Conservation (phyloP, 2,888 invertebrate genomes). For the Celastrina argiolus region DNA sequence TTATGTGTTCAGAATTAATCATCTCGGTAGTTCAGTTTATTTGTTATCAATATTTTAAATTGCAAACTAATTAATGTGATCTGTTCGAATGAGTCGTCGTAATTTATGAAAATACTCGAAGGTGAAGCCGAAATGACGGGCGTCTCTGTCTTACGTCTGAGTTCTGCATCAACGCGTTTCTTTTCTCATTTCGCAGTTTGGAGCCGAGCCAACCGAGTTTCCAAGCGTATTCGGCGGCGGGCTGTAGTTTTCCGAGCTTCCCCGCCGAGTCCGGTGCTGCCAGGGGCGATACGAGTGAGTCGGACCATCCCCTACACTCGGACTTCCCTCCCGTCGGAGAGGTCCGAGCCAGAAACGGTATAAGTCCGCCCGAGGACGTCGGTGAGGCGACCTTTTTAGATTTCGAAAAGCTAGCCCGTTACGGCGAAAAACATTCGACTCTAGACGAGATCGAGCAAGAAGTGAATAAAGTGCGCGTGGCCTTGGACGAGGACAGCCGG, state of each 20-base stretch:
- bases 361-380: slow-evolving; percentile 55
- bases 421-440: slow-evolving; percentile 59
- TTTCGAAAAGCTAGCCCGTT: slow-evolving; percentile 59
- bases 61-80: slow-evolving; percentile 63
- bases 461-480: slow-evolving; percentile 71
- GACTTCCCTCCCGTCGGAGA: slow-evolving; percentile 54
- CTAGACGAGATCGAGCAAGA: slow-evolving; percentile 72
- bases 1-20: neutral
- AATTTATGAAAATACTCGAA: slow-evolving; percentile 70
- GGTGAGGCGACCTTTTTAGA: slow-evolving; percentile 71
- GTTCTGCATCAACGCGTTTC: slow-evolving; percentile 70
- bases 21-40: neutral
- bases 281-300: slow-evolving; percentile 53
- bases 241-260: slow-evolving; percentile 74
- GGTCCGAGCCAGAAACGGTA: slow-evolving; percentile 33
- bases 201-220: slow-evolving; percentile 77
- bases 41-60: slow-evolving; percentile 48
- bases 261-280: slow-evolving; percentile 71
- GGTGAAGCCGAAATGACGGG: slow-evolving; percentile 56
- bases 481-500: slow-evolving; percentile 69
- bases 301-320: slow-evolving; percentile 57
- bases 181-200: slow-evolving; percentile 79
- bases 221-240: slow-evolving; percentile 71
- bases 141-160: slow-evolving; percentile 67
- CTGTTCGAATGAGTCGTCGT: slow-evolving; percentile 70